These are phyloP conservation scores for Camelus bactrianus DNA, from an alignment of 2,113 vertebrate species.

Conservation along the genomic window DNA sequence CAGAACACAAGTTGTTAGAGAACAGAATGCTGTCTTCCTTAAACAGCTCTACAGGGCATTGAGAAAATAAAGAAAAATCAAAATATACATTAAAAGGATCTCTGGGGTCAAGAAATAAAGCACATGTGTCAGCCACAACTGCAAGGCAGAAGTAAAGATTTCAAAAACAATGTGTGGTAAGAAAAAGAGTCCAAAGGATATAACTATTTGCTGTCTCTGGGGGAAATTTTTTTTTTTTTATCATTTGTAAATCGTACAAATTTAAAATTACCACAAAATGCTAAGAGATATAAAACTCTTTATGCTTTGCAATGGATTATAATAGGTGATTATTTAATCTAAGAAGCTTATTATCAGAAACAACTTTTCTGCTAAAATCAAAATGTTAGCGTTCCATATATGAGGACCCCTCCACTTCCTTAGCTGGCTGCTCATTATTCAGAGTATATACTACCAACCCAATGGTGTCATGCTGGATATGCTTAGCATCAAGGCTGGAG, in stretches of 20 bases:
- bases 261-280: constrained; percentile 32
- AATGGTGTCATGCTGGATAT: constrained; percentile 99
- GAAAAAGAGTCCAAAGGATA: not conserved
- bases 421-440: constrained; percentile 72
- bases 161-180: constrained; percentile 23
- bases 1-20: not conserved
- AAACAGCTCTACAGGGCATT: not conserved
- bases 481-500: constrained; percentile 97
- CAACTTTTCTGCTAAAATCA: not conserved
- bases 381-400: not conserved
- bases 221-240: not conserved
- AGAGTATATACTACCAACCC: constrained; percentile 93
- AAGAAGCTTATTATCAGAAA: not conserved
- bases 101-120: not conserved
- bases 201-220: not conserved
- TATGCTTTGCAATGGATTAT: constrained; percentile 15
- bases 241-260: not conserved
- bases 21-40: not conserved
- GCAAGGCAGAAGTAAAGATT: not conserved
- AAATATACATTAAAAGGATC: constrained; percentile 45
- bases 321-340: not conserved
- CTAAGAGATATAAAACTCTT: constrained; percentile 1
- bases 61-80: constrained; percentile 1
- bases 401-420: not conserved
- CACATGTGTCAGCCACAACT: not conserved